Evolutionary conservation across 1,140 invertebrate genomes (phyloP).

Genomic region (Drosophila tristis): DNA sequence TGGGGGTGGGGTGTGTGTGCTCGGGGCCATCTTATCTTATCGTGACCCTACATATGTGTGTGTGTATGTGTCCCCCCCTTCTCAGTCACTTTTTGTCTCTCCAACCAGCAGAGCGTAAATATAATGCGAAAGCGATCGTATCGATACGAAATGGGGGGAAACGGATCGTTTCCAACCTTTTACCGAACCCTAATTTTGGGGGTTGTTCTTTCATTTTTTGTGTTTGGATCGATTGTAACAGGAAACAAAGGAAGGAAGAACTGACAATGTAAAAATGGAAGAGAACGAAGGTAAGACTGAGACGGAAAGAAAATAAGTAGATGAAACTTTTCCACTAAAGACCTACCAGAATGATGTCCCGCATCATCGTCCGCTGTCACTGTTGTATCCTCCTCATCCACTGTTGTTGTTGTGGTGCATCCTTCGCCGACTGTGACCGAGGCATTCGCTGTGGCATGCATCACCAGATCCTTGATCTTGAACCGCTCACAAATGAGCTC

Average conservation of each 20-base stretch:
- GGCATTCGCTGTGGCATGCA: constrained; percentile 36
- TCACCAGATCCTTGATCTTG: constrained; percentile 71
- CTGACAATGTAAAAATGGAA: too few species aligned
- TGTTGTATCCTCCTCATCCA: constrained; percentile 11
- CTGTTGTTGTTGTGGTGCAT: constrained; percentile 21
- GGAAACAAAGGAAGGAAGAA: neutral
- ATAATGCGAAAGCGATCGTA: too few species aligned
- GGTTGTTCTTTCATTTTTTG: constrained; percentile 17
- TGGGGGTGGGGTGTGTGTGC: neutral
- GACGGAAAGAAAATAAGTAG: constrained; percentile 23
- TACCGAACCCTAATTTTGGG: constrained; percentile 8
- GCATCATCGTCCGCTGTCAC: constrained; percentile 74
- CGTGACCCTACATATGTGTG: constrained; percentile 14
- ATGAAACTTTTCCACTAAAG: neutral
- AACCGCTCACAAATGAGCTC: constrained; percentile 80
- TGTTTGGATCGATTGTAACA: constrained; percentile 16
- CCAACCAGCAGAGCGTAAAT: too few species aligned
- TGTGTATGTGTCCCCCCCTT: too few species aligned
- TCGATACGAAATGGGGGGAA: too few species aligned
- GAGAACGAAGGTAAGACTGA: neutral
- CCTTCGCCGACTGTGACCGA: constrained; percentile 18
- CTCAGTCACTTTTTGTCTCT: too few species aligned
- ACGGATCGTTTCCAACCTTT: neutral
- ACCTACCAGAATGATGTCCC: constrained; percentile 83
- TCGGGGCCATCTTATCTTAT: constrained; percentile 26